Evolutionary conservation across 2,113 vertebrate species (phyloP), one percentile per base, ranked within the genome.

Genomic region (Tangachromis dhanisi): DNA sequence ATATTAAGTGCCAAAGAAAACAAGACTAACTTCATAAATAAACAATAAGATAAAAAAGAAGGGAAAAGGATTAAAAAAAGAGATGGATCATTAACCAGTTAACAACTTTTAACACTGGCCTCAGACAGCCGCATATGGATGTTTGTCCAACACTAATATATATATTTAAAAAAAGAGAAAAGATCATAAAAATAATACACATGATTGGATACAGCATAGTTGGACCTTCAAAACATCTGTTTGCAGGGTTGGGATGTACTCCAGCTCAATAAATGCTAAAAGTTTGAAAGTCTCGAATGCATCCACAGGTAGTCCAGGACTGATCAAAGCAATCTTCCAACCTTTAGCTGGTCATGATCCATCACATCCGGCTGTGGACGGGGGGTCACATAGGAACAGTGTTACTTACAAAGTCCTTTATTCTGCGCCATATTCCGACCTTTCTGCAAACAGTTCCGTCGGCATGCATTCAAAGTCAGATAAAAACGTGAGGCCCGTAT

Each of bases 11-110:
- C 92, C 89, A 88, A 84, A 92, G 83, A 95, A 80, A 90, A 92
- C 68, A 90, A 88, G 85, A 90, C 86, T 94, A 73, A 73, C 38
- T 90, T 95, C 81, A 96, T 97, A 96, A 97, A 97, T 97, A 96
- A 95, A 93, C 68, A 92, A 93, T 71, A 92, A 86, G 89, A 89
- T 88, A 86, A 87, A 82, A 89, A 84, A 71, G 21, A 73, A 54
- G 10, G 17, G 8, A 16, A 3, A 63, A 8, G 38, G 16, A 42
- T 55, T 87, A 86, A 93, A 78, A 79, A 17, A 2, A 87, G 61
- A 73, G 57, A 47, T 11, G 26, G 71, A 85, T 88, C 82, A 88
- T 83, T 85, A 89, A 88, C 31, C 83, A 88, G 38, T 82, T 31
- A 73, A 40, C 51, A 76, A 83, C 38, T 0, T 33, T 24, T 63